A percentile compares a stretch with the other conserved stretches of the same genome.
Evolutionary conservation across 2,797 vertebrate species (phyloP).

Genomic region (Thalassophryne amazonica): DNA sequence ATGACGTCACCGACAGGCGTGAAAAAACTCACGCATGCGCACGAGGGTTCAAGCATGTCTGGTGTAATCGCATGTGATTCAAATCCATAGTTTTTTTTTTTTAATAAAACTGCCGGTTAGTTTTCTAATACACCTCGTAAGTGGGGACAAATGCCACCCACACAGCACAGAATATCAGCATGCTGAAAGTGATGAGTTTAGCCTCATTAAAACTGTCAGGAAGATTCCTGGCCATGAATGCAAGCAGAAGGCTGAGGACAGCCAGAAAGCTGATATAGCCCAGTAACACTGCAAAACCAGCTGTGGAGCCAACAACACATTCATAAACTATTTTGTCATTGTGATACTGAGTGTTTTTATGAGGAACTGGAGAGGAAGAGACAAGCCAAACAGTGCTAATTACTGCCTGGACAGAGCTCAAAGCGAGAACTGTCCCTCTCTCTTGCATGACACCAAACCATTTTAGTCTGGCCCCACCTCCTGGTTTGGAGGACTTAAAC

Average conservation of each 20-base stretch:
- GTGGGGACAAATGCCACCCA: slow-evolving; percentile 68
- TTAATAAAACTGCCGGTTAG: no score
- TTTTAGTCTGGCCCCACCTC: slow-evolving; percentile 41
- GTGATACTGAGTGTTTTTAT: slow-evolving; percentile 63
- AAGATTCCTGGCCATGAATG: slow-evolving; percentile 66
- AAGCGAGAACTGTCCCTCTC: slow-evolving; percentile 58
- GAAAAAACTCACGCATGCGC: no score
- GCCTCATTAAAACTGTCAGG: slow-evolving; percentile 71
- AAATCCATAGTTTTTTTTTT: no score
- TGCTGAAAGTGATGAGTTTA: slow-evolving; percentile 72
- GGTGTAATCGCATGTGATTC: no score
- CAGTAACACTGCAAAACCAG: slow-evolving; percentile 53
- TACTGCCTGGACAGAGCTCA: slow-evolving; percentile 44
- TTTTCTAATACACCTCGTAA: no score
- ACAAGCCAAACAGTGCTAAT: slow-evolving; percentile 53
- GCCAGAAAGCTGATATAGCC: slow-evolving; percentile 65
- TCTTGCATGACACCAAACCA: slow-evolving; percentile 66
- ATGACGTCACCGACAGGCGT: no score
- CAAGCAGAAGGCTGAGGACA: slow-evolving; percentile 55
- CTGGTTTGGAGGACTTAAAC: slow-evolving; percentile 56
- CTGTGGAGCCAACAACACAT: slow-evolving; percentile 57
- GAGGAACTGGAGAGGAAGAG: slow-evolving; percentile 48
- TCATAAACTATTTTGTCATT: slow-evolving; percentile 67
- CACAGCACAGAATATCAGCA: slow-evolving; percentile 69
- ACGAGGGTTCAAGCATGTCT: no score